These are phyloP conservation scores for Caradrina clavipalpis DNA, from an alignment of 2,888 invertebrate species.

Conservation along the genomic window DNA sequence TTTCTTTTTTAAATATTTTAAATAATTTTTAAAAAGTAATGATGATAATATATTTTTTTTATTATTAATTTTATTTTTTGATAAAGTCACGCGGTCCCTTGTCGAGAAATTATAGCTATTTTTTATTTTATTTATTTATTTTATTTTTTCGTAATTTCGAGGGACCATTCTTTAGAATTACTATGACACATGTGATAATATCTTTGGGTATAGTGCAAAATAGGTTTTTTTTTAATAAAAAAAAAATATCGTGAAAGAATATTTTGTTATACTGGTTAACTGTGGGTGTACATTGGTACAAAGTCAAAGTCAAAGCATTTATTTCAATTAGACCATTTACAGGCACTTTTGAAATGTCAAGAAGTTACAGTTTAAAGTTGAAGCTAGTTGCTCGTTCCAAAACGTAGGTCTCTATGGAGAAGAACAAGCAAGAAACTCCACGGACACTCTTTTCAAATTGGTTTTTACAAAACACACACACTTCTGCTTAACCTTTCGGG, in stretches of 20 bases:
- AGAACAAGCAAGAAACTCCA: too few relatives aligned
- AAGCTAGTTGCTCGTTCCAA: too few relatives aligned
- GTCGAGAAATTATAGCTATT: slow-evolving; percentile 38
- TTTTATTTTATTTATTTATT: slow-evolving; percentile 50
- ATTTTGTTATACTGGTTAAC: too few relatives aligned
- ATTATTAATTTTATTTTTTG: slow-evolving; percentile 32
- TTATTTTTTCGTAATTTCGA: slow-evolving; percentile 46
- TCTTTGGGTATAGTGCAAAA: slow-evolving; percentile 50
- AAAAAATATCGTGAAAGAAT: neutral
- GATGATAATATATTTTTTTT: slow-evolving; percentile 67
- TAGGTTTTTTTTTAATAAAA: neutral
- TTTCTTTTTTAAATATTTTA: slow-evolving; percentile 59
- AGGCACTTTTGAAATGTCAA: too few relatives aligned
- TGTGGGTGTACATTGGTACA: too few relatives aligned
- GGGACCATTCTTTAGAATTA: slow-evolving; percentile 53
- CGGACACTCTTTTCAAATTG: too few relatives aligned
- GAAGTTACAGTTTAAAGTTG: too few relatives aligned
- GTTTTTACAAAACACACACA: too few relatives aligned
- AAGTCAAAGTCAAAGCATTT: too few relatives aligned
- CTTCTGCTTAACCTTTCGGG: too few relatives aligned
- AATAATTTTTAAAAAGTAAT: slow-evolving; percentile 54
- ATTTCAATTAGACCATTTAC: too few relatives aligned
- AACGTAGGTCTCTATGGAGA: too few relatives aligned
- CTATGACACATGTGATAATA: slow-evolving; percentile 66
- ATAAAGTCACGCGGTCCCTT: slow-evolving; percentile 47